Base-by-base conservation (phyloP, 2,797 vertebrate species). In the Spondyliosoma cantharus region DNA sequence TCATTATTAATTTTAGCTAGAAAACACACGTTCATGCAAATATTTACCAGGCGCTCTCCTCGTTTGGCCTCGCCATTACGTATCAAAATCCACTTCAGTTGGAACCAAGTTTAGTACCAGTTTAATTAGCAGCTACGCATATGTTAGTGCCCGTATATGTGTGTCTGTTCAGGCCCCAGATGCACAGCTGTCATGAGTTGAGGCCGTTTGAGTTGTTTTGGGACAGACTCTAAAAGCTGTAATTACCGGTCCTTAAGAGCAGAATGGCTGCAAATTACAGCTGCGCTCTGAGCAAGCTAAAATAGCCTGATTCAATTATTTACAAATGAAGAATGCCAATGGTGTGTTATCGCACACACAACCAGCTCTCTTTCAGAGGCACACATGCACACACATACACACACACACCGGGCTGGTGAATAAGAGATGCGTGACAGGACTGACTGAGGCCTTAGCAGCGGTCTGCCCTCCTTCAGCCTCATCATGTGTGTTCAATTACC, bases 251-350 rank as follows among this genome's bases (percentile, higher is more conserved):
- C 80, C 82, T 92, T 90, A 84, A 75, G 76, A 91, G 86, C 87
- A 85, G 83, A 92, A 85, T 74, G 78, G 79, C 89, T 90, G 83
- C 87, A 93, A 92, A 93, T 94, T 93, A 92, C 91, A 91, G 86
- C 90, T 91, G 83, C 45, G 53, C 85, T 89, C 81, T 66, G 66
- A 87, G 83, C 71, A 78, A 87, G 87, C 91, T 81, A 81, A 94
- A 95, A 93, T 91, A 93, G 90, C 76, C 78, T 74, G 84, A 93
- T 94, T 92, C 87, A 92, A 90, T 94, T 92, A 93, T 93, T 93
- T 86, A 86, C 81, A 93, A 89, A 91, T 82, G 78, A 88, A 91
- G 84, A 92, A 93, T 88, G 91, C 82, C 81, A 81, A 71, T 82
- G 78, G 75, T 86, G 90, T 87, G 81, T 91, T 89, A 90, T 91